Percentiles rank a stretch among this genome's conserved stretches.
Conservation (phyloP, 35 echinoderm and acorn worm species). For the Ptychodera flava region DNA sequence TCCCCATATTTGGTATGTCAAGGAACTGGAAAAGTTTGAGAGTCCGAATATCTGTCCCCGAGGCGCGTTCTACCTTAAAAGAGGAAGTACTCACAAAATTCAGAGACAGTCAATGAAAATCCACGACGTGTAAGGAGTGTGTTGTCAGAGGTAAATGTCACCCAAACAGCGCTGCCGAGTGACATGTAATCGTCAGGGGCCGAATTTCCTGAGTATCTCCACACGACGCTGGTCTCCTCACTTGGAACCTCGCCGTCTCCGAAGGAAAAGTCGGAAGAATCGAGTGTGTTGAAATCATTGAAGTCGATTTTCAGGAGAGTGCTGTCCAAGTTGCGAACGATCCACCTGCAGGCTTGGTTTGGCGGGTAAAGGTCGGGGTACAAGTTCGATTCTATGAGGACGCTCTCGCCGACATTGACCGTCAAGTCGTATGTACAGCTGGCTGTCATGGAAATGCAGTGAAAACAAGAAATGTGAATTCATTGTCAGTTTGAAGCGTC, state of each 20-base stretch:
- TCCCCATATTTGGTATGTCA: too few relatives aligned
- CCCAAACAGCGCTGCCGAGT: background rate
- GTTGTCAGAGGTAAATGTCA: background rate
- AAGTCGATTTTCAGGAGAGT: slow-evolving; percentile 52
- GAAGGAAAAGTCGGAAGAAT: background rate
- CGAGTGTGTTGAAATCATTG: slow-evolving; percentile 50
- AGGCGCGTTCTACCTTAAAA: too few relatives aligned
- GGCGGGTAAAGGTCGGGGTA: slow-evolving; percentile 49
- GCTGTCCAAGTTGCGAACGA: slow-evolving; percentile 38
- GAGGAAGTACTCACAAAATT: too few relatives aligned
- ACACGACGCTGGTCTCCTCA: background rate
- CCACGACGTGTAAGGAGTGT: too few relatives aligned
- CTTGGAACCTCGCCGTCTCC: background rate
- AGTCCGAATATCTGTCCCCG: too few relatives aligned
- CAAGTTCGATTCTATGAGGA: slow-evolving; percentile 40
- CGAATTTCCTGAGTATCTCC: background rate
- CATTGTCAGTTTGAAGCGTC: too few relatives aligned
- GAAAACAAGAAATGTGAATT: too few relatives aligned
- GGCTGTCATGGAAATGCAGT: too few relatives aligned
- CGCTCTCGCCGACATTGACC: slow-evolving; percentile 15
- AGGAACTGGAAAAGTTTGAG: too few relatives aligned
- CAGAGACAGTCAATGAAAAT: too few relatives aligned
- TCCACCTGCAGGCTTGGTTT: slow-evolving; percentile 69
- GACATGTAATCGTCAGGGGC: background rate
- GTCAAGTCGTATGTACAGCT: too few relatives aligned